phyloP scores from a whole-genome alignment of 2,113 vertebrate genomes.

The Actinemys pallida region DNA sequence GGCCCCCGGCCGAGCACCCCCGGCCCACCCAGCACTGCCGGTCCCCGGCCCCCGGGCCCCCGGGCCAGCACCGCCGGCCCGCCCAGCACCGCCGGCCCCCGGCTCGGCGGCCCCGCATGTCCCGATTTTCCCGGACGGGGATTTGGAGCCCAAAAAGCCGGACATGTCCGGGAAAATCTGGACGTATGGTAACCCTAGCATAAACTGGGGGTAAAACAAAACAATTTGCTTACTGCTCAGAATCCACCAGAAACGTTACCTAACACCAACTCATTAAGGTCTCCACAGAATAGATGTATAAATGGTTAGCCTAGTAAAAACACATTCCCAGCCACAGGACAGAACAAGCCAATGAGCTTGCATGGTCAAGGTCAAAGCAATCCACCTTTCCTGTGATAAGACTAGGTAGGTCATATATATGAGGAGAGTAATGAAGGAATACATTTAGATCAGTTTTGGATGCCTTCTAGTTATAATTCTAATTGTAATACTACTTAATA shows the following conservation, averaged over 20 bases:
- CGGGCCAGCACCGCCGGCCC: too few species aligned
- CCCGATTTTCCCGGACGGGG: too few species aligned
- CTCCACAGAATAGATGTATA: background rate
- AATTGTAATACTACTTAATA: background rate
- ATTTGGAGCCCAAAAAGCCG: too few species aligned
- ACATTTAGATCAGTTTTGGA: background rate
- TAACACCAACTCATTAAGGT: background rate
- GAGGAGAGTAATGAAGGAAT: background rate
- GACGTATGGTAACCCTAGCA: too few species aligned
- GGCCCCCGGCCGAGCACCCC: too few species aligned
- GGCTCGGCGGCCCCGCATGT: too few species aligned
- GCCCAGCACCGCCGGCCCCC: too few species aligned
- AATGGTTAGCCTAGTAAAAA: background rate
- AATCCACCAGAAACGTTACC: background rate
- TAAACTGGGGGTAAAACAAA: background rate
- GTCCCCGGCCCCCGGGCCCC: too few species aligned
- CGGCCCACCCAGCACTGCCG: too few species aligned
- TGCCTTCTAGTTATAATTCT: background rate
- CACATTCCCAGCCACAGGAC: background rate
- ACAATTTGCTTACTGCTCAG: background rate
- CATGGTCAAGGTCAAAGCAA: background rate
- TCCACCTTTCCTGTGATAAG: background rate
- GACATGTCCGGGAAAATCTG: too few species aligned
- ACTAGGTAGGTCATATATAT: background rate
- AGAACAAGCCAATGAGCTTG: background rate